phyloP scores from a whole-genome alignment of 2,888 invertebrate genomes.

The Camptogramma bilineatum region DNA sequence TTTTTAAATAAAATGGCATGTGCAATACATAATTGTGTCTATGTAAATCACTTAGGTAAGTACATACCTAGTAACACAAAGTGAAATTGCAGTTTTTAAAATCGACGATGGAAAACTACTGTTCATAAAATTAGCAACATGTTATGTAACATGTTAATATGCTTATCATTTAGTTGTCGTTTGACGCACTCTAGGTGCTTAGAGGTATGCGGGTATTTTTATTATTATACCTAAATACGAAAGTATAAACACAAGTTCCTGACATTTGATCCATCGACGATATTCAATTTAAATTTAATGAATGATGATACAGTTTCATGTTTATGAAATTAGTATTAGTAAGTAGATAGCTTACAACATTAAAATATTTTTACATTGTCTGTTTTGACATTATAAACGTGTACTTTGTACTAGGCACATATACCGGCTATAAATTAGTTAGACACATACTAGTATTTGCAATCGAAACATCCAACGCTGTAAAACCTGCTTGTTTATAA shows the following conservation, averaged over 20 bases:
- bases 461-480: slow-evolving; percentile 38
- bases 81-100: slow-evolving; percentile 14
- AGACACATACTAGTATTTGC: slow-evolving; percentile 12
- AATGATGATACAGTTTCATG: slow-evolving; percentile 42
- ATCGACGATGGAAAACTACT: slow-evolving; percentile 25
- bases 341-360: slow-evolving; percentile 36
- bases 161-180: slow-evolving; percentile 26
- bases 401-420: slow-evolving; percentile 21
- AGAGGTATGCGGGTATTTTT: slow-evolving; percentile 33
- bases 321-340: slow-evolving; percentile 45
- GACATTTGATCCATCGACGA: slow-evolving; percentile 43
- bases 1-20: no score
- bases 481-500: slow-evolving; percentile 51
- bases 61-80: slow-evolving; percentile 21
- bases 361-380: slow-evolving; percentile 39
- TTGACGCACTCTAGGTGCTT: slow-evolving; percentile 20
- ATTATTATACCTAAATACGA: slow-evolving; percentile 45
- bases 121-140: slow-evolving; percentile 15
- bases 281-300: slow-evolving; percentile 46
- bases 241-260: slow-evolving; percentile 37
- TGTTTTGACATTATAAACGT: slow-evolving; percentile 23
- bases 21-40: no score
- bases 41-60: neutral
- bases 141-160: slow-evolving; percentile 22
- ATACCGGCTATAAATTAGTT: slow-evolving; percentile 8